Evolutionary conservation across 1,140 invertebrate genomes (phyloP).

Genomic region (Stenopsyche tienmushanensis): DNA sequence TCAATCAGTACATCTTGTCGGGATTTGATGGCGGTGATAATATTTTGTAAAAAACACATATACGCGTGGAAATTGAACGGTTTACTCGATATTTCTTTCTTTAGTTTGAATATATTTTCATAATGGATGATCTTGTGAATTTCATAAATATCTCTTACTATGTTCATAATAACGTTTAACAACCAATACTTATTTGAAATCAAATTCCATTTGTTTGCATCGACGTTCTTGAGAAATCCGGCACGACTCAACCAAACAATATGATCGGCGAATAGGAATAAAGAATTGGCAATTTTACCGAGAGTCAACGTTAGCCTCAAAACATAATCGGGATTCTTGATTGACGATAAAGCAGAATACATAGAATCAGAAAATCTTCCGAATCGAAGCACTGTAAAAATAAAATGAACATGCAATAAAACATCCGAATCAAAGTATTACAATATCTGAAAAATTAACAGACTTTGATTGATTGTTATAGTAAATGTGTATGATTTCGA

Average conservation of each 20-base stretch:
- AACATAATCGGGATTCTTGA: slow-evolving; percentile 65
- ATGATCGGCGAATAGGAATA: slow-evolving; percentile 77
- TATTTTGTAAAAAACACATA: slow-evolving; percentile 22
- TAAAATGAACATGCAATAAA: slow-evolving; percentile 28
- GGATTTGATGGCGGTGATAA: slow-evolving; percentile 29
- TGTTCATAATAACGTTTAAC: slow-evolving; percentile 67
- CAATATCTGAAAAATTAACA: not conserved
- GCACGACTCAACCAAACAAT: slow-evolving; percentile 72
- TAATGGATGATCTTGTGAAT: slow-evolving; percentile 47
- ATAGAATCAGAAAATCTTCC: slow-evolving; percentile 75
- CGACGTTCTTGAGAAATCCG: slow-evolving; percentile 62
- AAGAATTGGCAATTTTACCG: slow-evolving; percentile 70
- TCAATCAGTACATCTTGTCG: slow-evolving; percentile 68
- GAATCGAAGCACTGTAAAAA: slow-evolving; percentile 73
- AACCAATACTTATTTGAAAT: slow-evolving; percentile 74
- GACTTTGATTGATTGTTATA: too few relatives aligned
- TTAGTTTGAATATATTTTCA: slow-evolving; percentile 15
- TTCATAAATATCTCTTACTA: slow-evolving; percentile 73
- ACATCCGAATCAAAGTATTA: slow-evolving; percentile 1
- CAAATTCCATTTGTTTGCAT: slow-evolving; percentile 67
- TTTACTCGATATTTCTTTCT: slow-evolving; percentile 9
- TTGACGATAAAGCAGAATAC: slow-evolving; percentile 63
- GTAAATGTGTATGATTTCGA: too few relatives aligned
- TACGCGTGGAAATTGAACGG: slow-evolving; percentile 16
- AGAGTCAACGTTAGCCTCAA: slow-evolving; percentile 68